phyloP scores from a whole-genome alignment of 2,888 invertebrate species.

The Thelaira solivaga region DNA sequence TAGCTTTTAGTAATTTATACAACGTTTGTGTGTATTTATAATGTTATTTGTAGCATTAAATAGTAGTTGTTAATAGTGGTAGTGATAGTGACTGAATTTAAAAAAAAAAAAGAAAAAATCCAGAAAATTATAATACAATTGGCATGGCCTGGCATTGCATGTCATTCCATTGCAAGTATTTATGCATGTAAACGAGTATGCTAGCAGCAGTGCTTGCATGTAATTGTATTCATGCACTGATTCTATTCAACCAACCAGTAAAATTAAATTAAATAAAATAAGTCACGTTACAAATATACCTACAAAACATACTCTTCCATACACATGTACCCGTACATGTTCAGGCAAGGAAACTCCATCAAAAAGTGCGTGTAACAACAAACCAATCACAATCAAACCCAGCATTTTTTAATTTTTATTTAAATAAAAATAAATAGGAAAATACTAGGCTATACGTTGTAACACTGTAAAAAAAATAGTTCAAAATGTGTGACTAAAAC shows the following conservation, averaged over 20 bases:
- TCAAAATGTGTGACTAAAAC: no score
- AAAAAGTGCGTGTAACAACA: conserved; percentile 53
- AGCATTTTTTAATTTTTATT: conserved; percentile 14
- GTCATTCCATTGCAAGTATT: conserved; percentile 31
- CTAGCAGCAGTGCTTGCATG: not conserved
- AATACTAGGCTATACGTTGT: no score
- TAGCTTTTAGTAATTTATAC: not conserved
- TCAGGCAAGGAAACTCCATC: not conserved
- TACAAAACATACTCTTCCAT: no score
- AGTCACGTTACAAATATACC: conserved; percentile 39
- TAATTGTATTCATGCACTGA: not conserved
- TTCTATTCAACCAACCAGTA: conserved; percentile 50
- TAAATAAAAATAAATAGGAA: not conserved
- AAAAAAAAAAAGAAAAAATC: not conserved
- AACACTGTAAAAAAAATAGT: no score
- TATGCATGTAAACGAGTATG: not conserved
- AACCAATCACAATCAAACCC: conserved; percentile 56
- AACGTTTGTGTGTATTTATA: no score
- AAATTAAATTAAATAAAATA: no score
- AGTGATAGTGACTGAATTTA: not conserved
- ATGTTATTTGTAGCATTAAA: conserved; percentile 3
- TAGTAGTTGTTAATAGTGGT: not conserved
- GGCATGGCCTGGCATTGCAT: conserved; percentile 31
- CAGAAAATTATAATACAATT: conserved; percentile 33
- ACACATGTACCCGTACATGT: no score